Base-by-base conservation (phyloP, 2,113 vertebrate genomes). In the Macheiramphus alcinus region DNA sequence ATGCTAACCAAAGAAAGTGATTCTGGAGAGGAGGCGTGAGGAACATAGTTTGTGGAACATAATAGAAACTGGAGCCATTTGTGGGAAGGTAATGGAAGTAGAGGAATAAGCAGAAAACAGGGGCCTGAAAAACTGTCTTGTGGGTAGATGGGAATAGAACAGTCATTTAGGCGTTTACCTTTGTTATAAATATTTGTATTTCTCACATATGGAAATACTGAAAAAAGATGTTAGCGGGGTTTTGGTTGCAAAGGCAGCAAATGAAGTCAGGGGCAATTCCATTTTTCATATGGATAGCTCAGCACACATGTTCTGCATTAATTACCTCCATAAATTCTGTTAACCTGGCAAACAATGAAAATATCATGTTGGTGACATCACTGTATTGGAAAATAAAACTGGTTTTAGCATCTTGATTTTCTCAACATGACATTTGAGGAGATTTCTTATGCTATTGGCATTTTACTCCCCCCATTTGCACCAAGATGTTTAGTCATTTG, bases 291-390 rank as follows among this genome's bases (percentile, higher is more conserved):
- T 4, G 73, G 96, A 94, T 96, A 98, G 97, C 95, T 97, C 94
- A 56, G 95, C 98, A 98, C 98, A 98, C 97, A 94, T 98, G 98
- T 97, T 98, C 95, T 97, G 63, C 96, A 98, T 98, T 98, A 98
- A 98, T 98, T 98, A 97, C 96, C 86, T 97, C 97, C 97, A 97
- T 98, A 98, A 98, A 98, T 98, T 98, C 97, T 96, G 90, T 96
- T 97, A 98, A 98, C 98, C 98, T 98, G 98, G 98, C 95, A 97
- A 98, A 98, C 95, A 98, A 94, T 96, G 97, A 98, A 97, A 98
- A 97, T 97, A 98, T 96, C 93, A 94, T 97, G 91, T 97, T 97
- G 97, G 91, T 98, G 98, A 98, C 97, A 98, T 98, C 97, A 98
- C 84, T 78, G 96, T 61, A 94, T 91, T 97, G 91, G 97, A 98